phyloP scores from a whole-genome alignment of 2,888 invertebrate genomes.

The Caenorhabditis imperialis region DNA sequence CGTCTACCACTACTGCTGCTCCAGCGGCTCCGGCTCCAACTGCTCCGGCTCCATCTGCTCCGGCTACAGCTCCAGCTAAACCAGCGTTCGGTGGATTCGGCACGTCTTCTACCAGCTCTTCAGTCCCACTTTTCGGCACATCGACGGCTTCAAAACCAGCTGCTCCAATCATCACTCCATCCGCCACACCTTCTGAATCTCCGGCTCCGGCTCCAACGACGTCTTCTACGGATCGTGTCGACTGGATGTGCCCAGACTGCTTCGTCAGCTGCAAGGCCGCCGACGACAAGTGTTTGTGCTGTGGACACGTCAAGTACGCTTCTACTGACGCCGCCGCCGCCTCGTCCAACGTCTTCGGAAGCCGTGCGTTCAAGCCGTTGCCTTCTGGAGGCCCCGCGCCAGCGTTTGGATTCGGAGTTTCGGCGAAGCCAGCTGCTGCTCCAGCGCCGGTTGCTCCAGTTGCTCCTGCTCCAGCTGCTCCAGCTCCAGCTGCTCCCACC shows the following conservation, averaged over 20 bases:
- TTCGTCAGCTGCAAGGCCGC: slow-evolving; percentile 44
- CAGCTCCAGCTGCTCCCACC: not conserved
- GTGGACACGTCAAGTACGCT: slow-evolving; percentile 29
- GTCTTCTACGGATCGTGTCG: slow-evolving; percentile 33
- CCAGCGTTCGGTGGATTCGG: too few species aligned
- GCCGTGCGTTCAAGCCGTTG: slow-evolving; percentile 43
- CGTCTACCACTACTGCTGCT: not conserved
- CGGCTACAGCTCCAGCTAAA: not conserved
- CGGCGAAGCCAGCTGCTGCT: not conserved
- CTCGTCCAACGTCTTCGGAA: slow-evolving; percentile 45
- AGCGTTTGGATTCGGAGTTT: slow-evolving; percentile 29
- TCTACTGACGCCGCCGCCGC: slow-evolving; percentile 1
- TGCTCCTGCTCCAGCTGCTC: not conserved
- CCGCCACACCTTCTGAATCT: not conserved
- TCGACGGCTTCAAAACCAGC: not conserved
- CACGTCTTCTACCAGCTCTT: not conserved
- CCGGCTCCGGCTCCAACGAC: not conserved
- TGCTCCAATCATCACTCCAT: not conserved
- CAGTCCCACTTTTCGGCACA: not conserved
- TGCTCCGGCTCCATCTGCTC: not conserved
- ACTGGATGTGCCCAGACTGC: slow-evolving; percentile 52
- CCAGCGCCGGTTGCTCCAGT: slow-evolving; percentile 14
- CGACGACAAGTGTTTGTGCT: slow-evolving; percentile 46
- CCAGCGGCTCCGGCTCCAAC: slow-evolving; percentile 1
- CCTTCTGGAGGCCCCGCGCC: not conserved